These are phyloP conservation scores for Zaprionus camerounensis DNA, from an alignment of 1,140 invertebrate species.

Conservation along the genomic window DNA sequence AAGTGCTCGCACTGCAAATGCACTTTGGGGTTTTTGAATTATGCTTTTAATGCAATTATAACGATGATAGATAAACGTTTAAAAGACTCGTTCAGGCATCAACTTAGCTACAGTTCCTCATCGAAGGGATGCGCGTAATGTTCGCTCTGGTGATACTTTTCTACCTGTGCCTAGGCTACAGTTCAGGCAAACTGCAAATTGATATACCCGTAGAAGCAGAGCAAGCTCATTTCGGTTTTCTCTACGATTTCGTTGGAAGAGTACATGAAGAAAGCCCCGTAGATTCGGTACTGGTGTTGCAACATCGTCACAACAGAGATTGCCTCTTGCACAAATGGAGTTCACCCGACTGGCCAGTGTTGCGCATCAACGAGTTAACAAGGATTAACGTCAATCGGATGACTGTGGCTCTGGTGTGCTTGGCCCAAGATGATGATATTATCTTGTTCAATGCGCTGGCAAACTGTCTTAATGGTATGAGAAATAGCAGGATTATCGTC, in stretches of 20 bases:
- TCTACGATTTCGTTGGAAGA: constrained; percentile 26
- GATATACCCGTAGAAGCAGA: background rate
- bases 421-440: background rate
- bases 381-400: constrained; percentile 3
- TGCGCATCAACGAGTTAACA: constrained; percentile 34
- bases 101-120: background rate
- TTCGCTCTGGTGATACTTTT: background rate
- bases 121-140: constrained; percentile 18
- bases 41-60: constrained; percentile 44
- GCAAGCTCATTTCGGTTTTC: background rate
- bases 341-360: constrained; percentile 34
- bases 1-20: constrained; percentile 3
- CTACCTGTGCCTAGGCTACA: background rate
- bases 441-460: constrained; percentile 40
- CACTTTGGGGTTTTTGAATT: background rate
- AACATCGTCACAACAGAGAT: constrained; percentile 5
- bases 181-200: background rate
- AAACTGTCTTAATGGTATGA: constrained; percentile 33
- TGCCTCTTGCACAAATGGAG: constrained; percentile 28
- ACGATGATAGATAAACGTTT: constrained; percentile 32
- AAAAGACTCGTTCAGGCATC: constrained; percentile 13
- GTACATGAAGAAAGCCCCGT: constrained; percentile 32
- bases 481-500: constrained; percentile 44
- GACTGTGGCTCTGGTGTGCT: constrained; percentile 38
- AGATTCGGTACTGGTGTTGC: constrained; percentile 42